Percentiles rank a stretch among this genome's conserved stretches.
Conservation (phyloP, 1,140 invertebrate species). For the Drosophila funebris region DNA sequence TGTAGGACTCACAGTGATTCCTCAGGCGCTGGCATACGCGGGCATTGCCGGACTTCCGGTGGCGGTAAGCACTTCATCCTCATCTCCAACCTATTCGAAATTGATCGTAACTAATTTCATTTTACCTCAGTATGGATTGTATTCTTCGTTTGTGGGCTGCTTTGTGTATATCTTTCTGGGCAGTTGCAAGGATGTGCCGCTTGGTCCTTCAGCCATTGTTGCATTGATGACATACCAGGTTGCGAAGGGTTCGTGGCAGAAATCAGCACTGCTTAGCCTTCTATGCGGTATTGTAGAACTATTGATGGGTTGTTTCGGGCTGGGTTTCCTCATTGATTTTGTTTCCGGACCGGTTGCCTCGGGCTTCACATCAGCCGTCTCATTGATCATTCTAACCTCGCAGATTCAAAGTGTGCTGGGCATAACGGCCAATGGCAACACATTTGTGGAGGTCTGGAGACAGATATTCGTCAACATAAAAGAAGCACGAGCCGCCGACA, state of each 20-base stretch:
- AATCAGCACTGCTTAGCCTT: slow-evolving; percentile 92
- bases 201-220: slow-evolving; percentile 94
- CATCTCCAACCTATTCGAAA: background rate
- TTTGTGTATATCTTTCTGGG: slow-evolving; percentile 96
- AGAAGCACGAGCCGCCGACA: slow-evolving; percentile 87
- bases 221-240: slow-evolving; percentile 92
- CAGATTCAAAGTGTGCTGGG: slow-evolving; percentile 94
- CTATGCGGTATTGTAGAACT: slow-evolving; percentile 92
- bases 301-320: slow-evolving; percentile 93
- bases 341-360: slow-evolving; percentile 96
- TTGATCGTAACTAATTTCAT: background rate
- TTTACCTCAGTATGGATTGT: slow-evolving; percentile 90
- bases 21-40: slow-evolving; percentile 92
- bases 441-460: slow-evolving; percentile 89
- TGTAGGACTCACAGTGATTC: slow-evolving; percentile 93
- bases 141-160: slow-evolving; percentile 95
- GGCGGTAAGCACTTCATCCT: slow-evolving; percentile 48
- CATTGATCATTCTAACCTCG: slow-evolving; percentile 94
- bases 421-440: slow-evolving; percentile 89
- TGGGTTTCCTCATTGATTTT: slow-evolving; percentile 96
- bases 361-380: slow-evolving; percentile 96
- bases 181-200: slow-evolving; percentile 92
- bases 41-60: slow-evolving; percentile 91
- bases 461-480: slow-evolving; percentile 87
- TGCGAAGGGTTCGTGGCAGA: slow-evolving; percentile 88